phyloP scores from a whole-genome alignment of 2,888 invertebrate genomes.

The Crematogaster levior region DNA sequence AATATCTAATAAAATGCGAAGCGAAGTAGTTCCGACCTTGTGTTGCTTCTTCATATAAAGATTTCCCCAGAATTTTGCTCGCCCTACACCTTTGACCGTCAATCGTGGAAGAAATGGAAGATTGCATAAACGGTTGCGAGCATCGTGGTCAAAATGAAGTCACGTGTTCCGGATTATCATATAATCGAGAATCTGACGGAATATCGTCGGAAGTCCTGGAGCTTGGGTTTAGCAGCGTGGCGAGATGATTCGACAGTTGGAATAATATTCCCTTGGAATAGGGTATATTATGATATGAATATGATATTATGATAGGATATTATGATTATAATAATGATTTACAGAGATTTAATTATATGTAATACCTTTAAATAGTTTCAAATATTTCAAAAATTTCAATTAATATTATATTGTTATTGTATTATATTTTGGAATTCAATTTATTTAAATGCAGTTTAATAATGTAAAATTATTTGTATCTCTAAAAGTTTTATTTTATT shows the following conservation, averaged over 20 bases:
- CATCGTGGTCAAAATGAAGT: conserved; percentile 48
- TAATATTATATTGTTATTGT: not conserved
- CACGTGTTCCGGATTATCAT: conserved; percentile 60
- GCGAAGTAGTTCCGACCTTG: conserved; percentile 68
- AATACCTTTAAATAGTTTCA: not conserved
- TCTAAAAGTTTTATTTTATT: not conserved
- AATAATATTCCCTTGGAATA: not conserved
- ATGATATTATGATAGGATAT: no score
- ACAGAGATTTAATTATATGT: not conserved
- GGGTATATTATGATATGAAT: not conserved
- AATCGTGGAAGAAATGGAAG: conserved; percentile 38
- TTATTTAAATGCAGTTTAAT: not conserved
- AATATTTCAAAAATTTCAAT: not conserved
- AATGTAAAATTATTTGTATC: not conserved
- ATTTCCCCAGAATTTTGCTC: conserved; percentile 58
- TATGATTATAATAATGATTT: not conserved
- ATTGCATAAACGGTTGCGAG: conserved; percentile 58
- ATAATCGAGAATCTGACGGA: conserved; percentile 8
- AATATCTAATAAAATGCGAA: conserved; percentile 81
- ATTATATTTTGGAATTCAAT: not conserved
- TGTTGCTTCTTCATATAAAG: conserved; percentile 63
- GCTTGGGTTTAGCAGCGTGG: not conserved
- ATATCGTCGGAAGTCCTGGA: not conserved
- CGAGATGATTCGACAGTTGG: not conserved
- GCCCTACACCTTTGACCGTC: conserved; percentile 32